Evolutionary conservation across 2,888 invertebrate genomes (phyloP).

Genomic region (Ormia ochracea): DNA sequence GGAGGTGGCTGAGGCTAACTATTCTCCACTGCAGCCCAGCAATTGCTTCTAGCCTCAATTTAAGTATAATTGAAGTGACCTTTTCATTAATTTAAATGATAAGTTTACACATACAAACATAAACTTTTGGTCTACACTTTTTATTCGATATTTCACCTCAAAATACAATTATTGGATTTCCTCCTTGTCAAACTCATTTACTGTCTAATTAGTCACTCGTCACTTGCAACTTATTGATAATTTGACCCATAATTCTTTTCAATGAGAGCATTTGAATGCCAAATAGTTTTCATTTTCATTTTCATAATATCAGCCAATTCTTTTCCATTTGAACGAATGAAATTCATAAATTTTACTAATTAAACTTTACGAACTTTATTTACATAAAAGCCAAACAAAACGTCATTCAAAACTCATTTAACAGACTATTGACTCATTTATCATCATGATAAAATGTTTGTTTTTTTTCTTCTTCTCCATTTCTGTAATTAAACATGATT

Average conservation of each 20-base stretch:
- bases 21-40: not conserved
- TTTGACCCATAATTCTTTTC: conserved; percentile 34
- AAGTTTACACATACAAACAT: not conserved
- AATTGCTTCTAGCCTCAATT: no score
- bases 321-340: conserved; percentile 49
- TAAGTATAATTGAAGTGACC: not conserved
- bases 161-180: not conserved
- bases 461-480: no score
- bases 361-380: conserved; percentile 59
- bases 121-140: not conserved
- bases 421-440: conserved; percentile 41
- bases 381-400: not conserved
- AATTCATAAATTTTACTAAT: conserved; percentile 51
- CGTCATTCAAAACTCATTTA: conserved; percentile 28
- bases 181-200: not conserved
- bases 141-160: not conserved
- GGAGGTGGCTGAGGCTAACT: no score
- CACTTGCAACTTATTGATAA: conserved; percentile 22
- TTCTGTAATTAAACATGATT: conserved; percentile 43
- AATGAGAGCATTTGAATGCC: not conserved
- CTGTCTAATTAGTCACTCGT: conserved; percentile 2
- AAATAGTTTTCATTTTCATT: conserved; percentile 2
- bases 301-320: conserved; percentile 33
- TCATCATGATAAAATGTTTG: not conserved
- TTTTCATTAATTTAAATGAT: not conserved